A percentile compares a stretch with the other conserved stretches of the same genome.
Evolutionary conservation across 2,797 vertebrate species (phyloP).

Genomic region (Nothura maculosa): DNA sequence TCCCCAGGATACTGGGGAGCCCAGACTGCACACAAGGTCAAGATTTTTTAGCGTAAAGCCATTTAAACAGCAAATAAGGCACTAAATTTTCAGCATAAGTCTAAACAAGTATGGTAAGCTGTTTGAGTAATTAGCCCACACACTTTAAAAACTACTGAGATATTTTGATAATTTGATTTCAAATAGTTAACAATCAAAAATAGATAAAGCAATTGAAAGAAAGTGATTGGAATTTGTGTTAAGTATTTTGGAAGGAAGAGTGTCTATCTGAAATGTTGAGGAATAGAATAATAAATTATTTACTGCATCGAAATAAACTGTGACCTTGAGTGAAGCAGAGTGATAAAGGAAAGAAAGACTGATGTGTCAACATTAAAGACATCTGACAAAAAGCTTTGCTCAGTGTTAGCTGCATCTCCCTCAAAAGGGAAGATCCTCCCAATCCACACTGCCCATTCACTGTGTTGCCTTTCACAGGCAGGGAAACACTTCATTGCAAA

Average conservation of each 20-base stretch:
- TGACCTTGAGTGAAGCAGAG: background rate
- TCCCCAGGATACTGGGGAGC: no score
- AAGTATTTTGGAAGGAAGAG: background rate
- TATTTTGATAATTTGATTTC: background rate
- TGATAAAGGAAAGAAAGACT: slow-evolving; percentile 14
- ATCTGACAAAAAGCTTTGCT: background rate
- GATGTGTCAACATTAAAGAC: background rate
- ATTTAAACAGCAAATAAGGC: slow-evolving; percentile 16
- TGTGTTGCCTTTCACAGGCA: background rate
- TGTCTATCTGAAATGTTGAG: background rate
- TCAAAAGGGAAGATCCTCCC: background rate
- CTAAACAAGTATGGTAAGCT: slow-evolving; percentile 1
- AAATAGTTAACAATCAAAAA: background rate
- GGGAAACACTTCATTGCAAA: background rate
- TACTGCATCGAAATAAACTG: background rate
- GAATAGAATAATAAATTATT: background rate
- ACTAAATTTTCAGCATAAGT: background rate
- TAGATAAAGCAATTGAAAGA: background rate
- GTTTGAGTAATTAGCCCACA: background rate
- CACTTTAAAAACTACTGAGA: background rate
- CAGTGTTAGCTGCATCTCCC: background rate
- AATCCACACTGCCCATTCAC: background rate
- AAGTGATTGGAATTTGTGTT: background rate
- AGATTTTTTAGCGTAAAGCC: background rate
- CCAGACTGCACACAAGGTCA: no score